Percentiles rank a stretch among this genome's conserved stretches.
phyloP scores from a whole-genome alignment of 2,888 invertebrate genomes.

The Pocota personata region DNA sequence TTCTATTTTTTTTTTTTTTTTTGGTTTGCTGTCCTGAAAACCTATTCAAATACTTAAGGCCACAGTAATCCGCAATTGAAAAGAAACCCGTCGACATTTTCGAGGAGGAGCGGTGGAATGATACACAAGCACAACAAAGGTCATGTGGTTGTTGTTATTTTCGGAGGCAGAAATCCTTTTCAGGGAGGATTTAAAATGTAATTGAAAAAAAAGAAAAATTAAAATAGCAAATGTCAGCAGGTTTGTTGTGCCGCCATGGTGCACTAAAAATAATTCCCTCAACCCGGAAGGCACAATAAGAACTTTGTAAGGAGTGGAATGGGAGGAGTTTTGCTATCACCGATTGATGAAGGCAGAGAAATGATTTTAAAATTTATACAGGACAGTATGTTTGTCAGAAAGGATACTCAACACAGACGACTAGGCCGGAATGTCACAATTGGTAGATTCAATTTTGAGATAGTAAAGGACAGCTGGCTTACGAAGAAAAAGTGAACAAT shows the following conservation, averaged over 20 bases:
- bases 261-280: constrained; percentile 52
- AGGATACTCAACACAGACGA: too few relatives aligned
- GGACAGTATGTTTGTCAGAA: constrained; percentile 21
- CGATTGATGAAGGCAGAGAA: constrained; percentile 5
- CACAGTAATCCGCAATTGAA: constrained; percentile 68
- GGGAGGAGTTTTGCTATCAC: background rate
- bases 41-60: constrained; percentile 73
- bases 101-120: background rate
- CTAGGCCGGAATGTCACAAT: too few relatives aligned
- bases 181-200: constrained; percentile 41
- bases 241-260: constrained; percentile 41
- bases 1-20: constrained; percentile 19
- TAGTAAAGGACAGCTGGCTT: too few relatives aligned
- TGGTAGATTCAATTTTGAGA: too few relatives aligned
- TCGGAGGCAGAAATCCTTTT: constrained; percentile 45
- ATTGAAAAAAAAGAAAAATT: constrained; percentile 49
- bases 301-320: background rate
- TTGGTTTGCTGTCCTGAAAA: constrained; percentile 54
- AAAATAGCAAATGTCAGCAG: constrained; percentile 62
- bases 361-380: constrained; percentile 9
- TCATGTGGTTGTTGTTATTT: constrained; percentile 55
- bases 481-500: too few relatives aligned
- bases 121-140: constrained; percentile 43
- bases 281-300: constrained; percentile 10
- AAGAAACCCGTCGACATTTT: constrained; percentile 60